These are phyloP conservation scores for Callipepla squamata DNA, from an alignment of 2,113 vertebrate genomes.

Conservation along the genomic window DNA sequence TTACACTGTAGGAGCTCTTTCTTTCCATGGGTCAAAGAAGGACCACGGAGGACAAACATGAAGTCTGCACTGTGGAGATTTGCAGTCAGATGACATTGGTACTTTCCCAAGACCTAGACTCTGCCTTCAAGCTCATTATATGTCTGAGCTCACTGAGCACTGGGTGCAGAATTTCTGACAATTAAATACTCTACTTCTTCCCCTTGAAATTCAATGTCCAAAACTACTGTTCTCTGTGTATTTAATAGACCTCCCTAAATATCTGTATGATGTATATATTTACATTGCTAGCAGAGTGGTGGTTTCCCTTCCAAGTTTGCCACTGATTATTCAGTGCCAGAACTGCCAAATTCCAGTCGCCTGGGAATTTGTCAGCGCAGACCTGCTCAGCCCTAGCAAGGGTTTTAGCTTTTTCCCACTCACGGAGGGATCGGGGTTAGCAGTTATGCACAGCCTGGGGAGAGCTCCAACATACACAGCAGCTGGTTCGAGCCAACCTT, in stretches of 20 bases:
- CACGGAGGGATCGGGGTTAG: not conserved
- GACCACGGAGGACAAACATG: not conserved
- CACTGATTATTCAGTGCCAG: not conserved
- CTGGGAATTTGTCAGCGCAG: not conserved
- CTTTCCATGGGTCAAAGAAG: not conserved
- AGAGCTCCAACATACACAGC: constrained; percentile 5
- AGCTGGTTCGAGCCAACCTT: not conserved
- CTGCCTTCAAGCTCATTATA: not conserved
- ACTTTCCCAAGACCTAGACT: not conserved
- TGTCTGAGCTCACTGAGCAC: not conserved
- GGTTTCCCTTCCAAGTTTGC: constrained; percentile 39
- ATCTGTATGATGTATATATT: not conserved
- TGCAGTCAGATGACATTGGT: not conserved
- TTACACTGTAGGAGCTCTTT: not conserved
- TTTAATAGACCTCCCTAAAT: not conserved
- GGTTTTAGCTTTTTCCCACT: not conserved
- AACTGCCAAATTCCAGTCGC: not conserved
- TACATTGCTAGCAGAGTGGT: not conserved
- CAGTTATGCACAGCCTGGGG: not conserved
- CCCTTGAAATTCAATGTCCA: not conserved
- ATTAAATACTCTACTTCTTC: not conserved
- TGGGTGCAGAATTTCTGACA: not conserved
- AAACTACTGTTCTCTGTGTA: not conserved
- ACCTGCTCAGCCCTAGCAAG: not conserved
- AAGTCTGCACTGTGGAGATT: not conserved